phyloP scores from a whole-genome alignment of 1,140 invertebrate genomes.

The Penaeus japonicus region DNA sequence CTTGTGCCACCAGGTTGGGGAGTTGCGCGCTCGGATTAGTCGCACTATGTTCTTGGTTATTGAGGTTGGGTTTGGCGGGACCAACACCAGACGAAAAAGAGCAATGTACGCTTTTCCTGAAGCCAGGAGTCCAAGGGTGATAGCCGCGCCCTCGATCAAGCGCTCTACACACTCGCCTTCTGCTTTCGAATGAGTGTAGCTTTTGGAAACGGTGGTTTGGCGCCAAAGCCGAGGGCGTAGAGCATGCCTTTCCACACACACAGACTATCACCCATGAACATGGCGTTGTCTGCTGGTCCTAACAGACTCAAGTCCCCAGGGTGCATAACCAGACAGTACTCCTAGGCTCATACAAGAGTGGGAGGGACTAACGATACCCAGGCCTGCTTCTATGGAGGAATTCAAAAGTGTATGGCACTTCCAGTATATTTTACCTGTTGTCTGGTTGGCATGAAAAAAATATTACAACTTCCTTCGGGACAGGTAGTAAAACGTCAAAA shows the following conservation, averaged over 20 bases:
- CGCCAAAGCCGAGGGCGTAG: no score
- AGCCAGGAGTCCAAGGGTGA: background rate
- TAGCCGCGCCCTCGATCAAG: no score
- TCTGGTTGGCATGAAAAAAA: conserved; percentile 42
- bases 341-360: background rate
- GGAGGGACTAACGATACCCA: conserved; percentile 29
- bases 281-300: background rate
- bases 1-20: conserved; percentile 8
- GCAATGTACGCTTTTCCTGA: background rate
- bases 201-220: no score
- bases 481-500: conserved; percentile 29
- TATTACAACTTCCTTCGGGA: conserved; percentile 4
- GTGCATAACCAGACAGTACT: background rate
- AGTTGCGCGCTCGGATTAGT: conserved; percentile 33
- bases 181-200: no score
- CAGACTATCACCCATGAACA: background rate
- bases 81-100: background rate
- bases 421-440: conserved; percentile 60
- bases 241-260: background rate
- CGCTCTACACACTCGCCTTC: no score
- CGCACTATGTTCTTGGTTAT: background rate
- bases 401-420: conserved; percentile 59
- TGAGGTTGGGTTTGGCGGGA: background rate
- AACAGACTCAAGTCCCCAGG: conserved; percentile 3
- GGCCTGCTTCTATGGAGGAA: conserved; percentile 59